These are phyloP conservation scores for Epinotia demarniana DNA, from an alignment of 2,888 invertebrate genomes.

Conservation along the genomic window DNA sequence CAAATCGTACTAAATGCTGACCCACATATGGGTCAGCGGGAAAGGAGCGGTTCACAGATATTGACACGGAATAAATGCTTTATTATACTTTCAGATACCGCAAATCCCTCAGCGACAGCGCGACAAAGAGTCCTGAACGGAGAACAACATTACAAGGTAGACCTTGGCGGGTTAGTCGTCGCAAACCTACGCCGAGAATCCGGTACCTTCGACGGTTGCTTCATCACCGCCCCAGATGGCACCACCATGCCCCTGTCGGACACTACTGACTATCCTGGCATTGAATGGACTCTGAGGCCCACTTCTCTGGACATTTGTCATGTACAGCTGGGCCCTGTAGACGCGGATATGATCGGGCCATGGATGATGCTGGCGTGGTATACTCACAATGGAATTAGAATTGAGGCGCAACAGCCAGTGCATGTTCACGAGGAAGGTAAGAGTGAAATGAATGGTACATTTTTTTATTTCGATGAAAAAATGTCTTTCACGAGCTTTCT, in stretches of 20 bases:
- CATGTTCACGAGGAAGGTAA: constrained; percentile 34
- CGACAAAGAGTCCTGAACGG: constrained; percentile 37
- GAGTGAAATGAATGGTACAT: background rate
- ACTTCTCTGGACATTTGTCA: constrained; percentile 26
- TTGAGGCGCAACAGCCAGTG: constrained; percentile 35
- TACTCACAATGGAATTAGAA: constrained; percentile 28
- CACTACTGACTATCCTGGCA: constrained; percentile 28
- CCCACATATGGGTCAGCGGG: no score
- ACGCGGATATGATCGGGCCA: constrained; percentile 28
- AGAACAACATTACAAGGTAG: constrained; percentile 28
- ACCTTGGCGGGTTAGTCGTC: constrained; percentile 23
- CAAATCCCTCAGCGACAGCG: constrained; percentile 24
- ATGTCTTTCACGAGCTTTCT: no score
- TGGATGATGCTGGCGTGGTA: constrained; percentile 41
- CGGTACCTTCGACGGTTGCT: constrained; percentile 41
- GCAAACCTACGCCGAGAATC: constrained; percentile 30
- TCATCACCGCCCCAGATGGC: constrained; percentile 40
- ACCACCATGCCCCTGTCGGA: constrained; percentile 37
- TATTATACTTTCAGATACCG: constrained; percentile 23
- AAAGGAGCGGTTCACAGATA: no score
- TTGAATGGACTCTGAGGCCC: constrained; percentile 30
- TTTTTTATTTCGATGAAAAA: no score
- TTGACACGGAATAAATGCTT: no score
- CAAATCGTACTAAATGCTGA: no score
- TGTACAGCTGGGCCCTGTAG: constrained; percentile 28